Evolutionary conservation across 1,140 invertebrate species (phyloP).

Genomic region (Ceratoteleas bidentatus): DNA sequence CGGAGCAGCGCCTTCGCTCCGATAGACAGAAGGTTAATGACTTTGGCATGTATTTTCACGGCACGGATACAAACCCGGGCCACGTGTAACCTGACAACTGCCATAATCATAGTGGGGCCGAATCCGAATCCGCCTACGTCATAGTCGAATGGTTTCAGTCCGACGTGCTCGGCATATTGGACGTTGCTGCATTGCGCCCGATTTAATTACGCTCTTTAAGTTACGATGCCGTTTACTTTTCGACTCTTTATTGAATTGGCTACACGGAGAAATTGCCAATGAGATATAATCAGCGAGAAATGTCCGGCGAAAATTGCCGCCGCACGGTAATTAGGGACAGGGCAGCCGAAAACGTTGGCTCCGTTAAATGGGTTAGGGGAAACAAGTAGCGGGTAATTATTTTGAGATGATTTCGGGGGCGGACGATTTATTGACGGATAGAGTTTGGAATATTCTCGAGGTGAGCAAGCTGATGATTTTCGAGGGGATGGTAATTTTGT

Average conservation of each 20-base stretch:
- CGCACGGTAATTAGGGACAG: no score
- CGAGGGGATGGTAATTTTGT: no score
- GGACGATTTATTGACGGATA: no score
- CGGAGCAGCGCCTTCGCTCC: slow-evolving; percentile 39
- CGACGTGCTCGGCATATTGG: slow-evolving; percentile 66
- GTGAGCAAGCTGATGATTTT: no score
- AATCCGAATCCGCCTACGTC: slow-evolving; percentile 46
- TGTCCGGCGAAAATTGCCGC: no score
- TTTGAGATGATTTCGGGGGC: no score
- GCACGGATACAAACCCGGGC: slow-evolving; percentile 45
- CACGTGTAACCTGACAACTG: slow-evolving; percentile 65
- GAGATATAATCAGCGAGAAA: not conserved
- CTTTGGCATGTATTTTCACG: slow-evolving; percentile 72
- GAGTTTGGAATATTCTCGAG: no score
- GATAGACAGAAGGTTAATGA: slow-evolving; percentile 61
- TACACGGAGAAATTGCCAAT: not conserved
- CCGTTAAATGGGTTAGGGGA: no score
- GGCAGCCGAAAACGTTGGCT: no score
- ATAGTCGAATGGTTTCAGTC: slow-evolving; percentile 50
- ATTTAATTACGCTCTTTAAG: slow-evolving; percentile 57
- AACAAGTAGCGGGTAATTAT: no score
- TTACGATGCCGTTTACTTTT: slow-evolving; percentile 20
- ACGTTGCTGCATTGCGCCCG: slow-evolving; percentile 64
- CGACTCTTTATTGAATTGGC: slow-evolving; percentile 15
- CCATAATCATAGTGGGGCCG: slow-evolving; percentile 63